Evolutionary conservation across 2,797 vertebrate species (phyloP), one percentile per base, ranked within the genome.

Genomic region (Pogonophryne albipinna): DNA sequence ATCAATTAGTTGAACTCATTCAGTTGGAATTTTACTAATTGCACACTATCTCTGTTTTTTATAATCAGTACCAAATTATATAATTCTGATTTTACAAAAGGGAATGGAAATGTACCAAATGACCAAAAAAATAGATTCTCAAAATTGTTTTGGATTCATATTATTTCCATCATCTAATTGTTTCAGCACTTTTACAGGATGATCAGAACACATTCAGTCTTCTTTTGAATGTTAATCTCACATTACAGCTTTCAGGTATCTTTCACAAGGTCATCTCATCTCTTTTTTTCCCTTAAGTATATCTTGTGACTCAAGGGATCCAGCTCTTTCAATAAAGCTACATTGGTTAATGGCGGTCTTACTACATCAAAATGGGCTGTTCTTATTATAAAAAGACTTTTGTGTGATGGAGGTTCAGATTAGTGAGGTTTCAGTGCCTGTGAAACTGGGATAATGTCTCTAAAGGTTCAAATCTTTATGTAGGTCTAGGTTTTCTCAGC

Each of bases 371-470:
- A 86, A 68, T 60, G 56, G 23, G 71, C 46, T 79, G 58, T 31
- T 72, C 44, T 20, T 51, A 75, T 71, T 78, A 20, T 74, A 76
- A 80, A 81, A 76, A 70, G 61, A 84, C 81, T 85, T 87, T 85
- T 41, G 77, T 58, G 10, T 80, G 73, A 53, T 31, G 3, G 56
- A 72, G 79, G 63, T 87, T 80, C 42, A 76, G 74, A 86, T 91
- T 76, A 78, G 69, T 52, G 78, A 69, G 76, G 63, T 86, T 66
- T 76, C 45, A 42, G 31, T 10, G 68, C 56, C 82, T 55, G 76
- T 60, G 72, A 85, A 90, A 85, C 69, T 60, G 52, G 73, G 70
- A 87, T 89, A 84, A 80, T 64, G 76, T 85, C 74, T 81, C 23
- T 47, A 71, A 85, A 89, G 23, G 23, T 87, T 77, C 76, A 72